Evolutionary conservation across 2,113 vertebrate species (phyloP).

Genomic region (Rhinolophus sinicus): DNA sequence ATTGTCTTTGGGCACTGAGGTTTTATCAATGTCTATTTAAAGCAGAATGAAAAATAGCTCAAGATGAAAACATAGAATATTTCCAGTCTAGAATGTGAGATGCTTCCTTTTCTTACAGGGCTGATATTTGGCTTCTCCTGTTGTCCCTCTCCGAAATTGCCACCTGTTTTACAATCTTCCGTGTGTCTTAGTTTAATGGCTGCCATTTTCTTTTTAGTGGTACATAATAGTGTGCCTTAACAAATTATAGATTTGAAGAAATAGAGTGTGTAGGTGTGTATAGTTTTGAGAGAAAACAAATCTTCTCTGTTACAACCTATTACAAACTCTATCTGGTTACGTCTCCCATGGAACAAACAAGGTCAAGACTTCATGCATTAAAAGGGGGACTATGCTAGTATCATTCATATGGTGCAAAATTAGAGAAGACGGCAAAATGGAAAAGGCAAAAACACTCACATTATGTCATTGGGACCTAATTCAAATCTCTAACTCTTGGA

Average conservation of each 20-base stretch:
- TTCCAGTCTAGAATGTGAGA: conserved; percentile 51
- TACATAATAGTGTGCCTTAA: background rate
- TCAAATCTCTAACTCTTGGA: background rate
- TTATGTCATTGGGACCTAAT: background rate
- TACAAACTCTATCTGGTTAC: conserved; percentile 39
- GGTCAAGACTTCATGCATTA: background rate
- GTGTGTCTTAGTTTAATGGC: background rate
- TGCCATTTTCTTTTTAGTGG: background rate
- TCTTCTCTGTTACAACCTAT: conserved; percentile 22
- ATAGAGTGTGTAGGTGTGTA: background rate
- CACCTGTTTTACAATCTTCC: background rate
- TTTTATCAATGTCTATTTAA: conserved; percentile 75
- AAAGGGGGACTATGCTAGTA: conserved; percentile 35
- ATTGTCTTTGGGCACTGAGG: conserved; percentile 54
- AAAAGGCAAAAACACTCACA: background rate
- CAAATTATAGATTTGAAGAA: background rate
- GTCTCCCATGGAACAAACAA: conserved; percentile 21
- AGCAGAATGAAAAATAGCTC: conserved; percentile 66
- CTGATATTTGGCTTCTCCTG: background rate
- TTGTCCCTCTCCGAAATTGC: background rate
- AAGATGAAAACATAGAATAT: conserved; percentile 57
- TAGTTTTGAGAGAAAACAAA: background rate
- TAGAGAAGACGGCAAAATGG: background rate
- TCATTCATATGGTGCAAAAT: background rate
- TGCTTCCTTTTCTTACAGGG: background rate